Evolutionary conservation across 2,888 invertebrate genomes (phyloP).

Genomic region (Rotaria magnacalcarata): DNA sequence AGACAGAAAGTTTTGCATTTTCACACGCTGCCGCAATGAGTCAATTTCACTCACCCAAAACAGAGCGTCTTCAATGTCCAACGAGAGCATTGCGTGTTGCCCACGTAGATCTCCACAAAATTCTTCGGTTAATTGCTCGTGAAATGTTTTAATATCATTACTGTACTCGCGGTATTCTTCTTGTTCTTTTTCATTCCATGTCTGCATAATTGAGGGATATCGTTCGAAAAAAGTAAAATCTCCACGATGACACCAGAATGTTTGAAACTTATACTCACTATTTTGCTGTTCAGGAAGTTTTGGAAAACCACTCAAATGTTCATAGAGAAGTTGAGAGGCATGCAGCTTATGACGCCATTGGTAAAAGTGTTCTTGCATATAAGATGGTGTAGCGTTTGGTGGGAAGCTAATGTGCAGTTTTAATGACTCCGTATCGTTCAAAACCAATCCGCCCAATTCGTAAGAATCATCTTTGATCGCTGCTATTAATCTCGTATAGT

Average conservation of each 20-base stretch:
- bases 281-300: too few relatives aligned
- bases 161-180: background rate
- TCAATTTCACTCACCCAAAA: background rate
- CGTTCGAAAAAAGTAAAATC: conserved; percentile 14
- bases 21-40: background rate
- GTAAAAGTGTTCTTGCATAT: background rate
- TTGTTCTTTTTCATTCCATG: background rate
- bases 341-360: background rate
- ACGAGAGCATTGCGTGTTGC: background rate
- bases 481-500: background rate
- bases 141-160: background rate
- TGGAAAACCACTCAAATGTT: background rate
- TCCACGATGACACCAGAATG: background rate
- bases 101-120: background rate
- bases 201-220: background rate
- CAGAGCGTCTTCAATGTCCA: background rate
- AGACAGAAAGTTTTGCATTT: background rate
- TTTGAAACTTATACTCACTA: background rate
- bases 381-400: background rate
- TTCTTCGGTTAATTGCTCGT: background rate
- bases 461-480: background rate
- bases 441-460: background rate
- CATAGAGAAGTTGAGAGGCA: background rate
- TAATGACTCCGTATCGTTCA: background rate
- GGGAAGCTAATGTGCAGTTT: background rate